Base-by-base conservation (phyloP, 2,113 vertebrate species). In the Ptilorrhoa leucosticta region DNA sequence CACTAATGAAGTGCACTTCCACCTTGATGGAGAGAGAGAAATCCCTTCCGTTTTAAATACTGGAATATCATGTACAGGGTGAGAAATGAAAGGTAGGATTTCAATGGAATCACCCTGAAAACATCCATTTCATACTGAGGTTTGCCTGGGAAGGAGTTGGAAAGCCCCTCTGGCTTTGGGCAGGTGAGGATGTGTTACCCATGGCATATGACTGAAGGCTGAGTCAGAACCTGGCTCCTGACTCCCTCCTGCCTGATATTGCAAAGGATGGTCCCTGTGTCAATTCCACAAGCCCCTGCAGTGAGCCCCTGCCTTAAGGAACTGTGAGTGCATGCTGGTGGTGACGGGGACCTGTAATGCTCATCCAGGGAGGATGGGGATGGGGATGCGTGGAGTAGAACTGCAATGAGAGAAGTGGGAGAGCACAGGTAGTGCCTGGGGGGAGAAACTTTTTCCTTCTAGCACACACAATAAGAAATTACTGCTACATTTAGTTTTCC, bases 91-190 rank as follows among this genome's bases (percentile, higher is more conserved):
- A 58, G 21, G 27, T 13, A 65, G 8, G 15, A 13, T 88, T 85
- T 81, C 51, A 76, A 0, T 68, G 33, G 27, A 87, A 33, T 85
- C 39, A 15, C n/a, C 30, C 58, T 82, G 78, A 57, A 90, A 70
- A 19, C 13, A 39, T 21, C 15, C 3, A 12, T 54, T 78, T 78
- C 30, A 3, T 11, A 11, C 1, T 48, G 51, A 42, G 4, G 3
- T 58, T 68, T 87, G 0, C 0, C 21, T 60, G 75, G 8, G 30
- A 50, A 66, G 48, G 80, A 66, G 18, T 10, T 1, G 0, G 61
- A 51, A 57, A 73, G 23, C 8, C 23, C 27, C 24, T n/a, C 23
- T 35, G 48, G 70, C 57, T 44, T 19, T 3, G 3, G 50, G 31
- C 28, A n/a, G 35, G 6, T 33, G 57, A 19, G 21, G 23, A 37